phyloP scores from a whole-genome alignment of 2,888 invertebrate genomes.

The Thumatha senex region DNA sequence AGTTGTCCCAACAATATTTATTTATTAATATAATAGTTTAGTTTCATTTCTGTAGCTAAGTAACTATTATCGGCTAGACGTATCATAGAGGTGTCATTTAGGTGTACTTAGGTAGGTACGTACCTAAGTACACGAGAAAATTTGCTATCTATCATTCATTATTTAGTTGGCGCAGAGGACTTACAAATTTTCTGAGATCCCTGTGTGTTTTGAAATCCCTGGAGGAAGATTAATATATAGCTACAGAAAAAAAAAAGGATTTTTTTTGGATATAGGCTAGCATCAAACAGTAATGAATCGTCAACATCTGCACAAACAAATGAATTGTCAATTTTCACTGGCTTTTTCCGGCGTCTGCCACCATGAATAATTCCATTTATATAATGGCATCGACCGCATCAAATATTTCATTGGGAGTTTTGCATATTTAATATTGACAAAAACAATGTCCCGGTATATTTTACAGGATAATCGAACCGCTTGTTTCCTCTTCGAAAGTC shows the following conservation, averaged over 20 bases:
- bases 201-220: too few species aligned
- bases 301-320: conserved; percentile 68
- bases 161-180: too few species aligned
- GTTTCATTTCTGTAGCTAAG: too few species aligned
- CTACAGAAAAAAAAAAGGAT: neutral
- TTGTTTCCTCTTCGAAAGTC: conserved; percentile 40
- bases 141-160: too few species aligned
- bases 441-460: conserved; percentile 64
- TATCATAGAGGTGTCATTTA: too few species aligned
- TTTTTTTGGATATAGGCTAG: conserved; percentile 46
- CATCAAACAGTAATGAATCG: conserved; percentile 64
- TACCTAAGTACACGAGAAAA: too few species aligned
- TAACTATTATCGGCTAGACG: too few species aligned
- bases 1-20: too few species aligned
- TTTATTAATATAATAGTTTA: too few species aligned
- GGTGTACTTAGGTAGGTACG: too few species aligned
- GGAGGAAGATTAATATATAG: too few species aligned
- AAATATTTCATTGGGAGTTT: conserved; percentile 76
- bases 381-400: conserved; percentile 74
- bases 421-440: conserved; percentile 76
- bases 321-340: conserved; percentile 73
- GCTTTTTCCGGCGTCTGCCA: conserved; percentile 72
- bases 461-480: conserved; percentile 42
- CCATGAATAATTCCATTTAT: conserved; percentile 79
- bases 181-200: too few species aligned